Evolutionary conservation across 2,888 invertebrate species (phyloP).

Genomic region (Eupsilia transversa): DNA sequence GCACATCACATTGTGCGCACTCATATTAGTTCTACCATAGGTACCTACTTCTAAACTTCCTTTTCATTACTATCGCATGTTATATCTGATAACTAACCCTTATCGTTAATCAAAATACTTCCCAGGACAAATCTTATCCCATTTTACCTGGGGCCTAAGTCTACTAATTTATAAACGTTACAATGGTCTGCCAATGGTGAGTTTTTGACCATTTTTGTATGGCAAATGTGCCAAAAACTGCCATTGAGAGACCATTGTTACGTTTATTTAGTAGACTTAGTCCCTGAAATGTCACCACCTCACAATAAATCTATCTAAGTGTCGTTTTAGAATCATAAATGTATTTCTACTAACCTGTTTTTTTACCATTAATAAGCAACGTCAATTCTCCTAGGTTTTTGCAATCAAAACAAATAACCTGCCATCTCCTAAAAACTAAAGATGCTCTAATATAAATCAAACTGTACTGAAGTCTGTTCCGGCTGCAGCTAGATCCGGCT

Average conservation of each 20-base stretch:
- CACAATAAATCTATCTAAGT: not conserved
- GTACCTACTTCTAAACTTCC: too few relatives aligned
- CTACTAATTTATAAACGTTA: too few relatives aligned
- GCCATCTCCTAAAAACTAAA: not conserved
- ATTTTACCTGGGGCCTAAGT: too few relatives aligned
- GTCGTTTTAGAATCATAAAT: not conserved
- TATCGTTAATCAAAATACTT: not conserved
- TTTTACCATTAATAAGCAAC: too few relatives aligned
- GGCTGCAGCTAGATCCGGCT: slow-evolving; percentile 37
- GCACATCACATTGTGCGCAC: not conserved
- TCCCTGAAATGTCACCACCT: not conserved
- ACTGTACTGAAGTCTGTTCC: not conserved
- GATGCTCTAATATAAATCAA: not conserved
- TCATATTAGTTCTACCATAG: too few relatives aligned
- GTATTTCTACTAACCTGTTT: fast-evolving
- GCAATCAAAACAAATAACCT: not conserved
- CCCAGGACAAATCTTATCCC: not conserved
- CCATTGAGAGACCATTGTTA: too few relatives aligned
- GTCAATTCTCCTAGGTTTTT: not conserved
- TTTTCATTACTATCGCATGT: not conserved
- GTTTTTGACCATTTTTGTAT: too few relatives aligned
- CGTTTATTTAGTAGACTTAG: too few relatives aligned
- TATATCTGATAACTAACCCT: not conserved
- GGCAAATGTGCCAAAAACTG: too few relatives aligned
- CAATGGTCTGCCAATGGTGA: too few relatives aligned